A percentile compares a stretch with the other conserved stretches of the same genome.
These are phyloP conservation scores for Ascaphus truei DNA, from an alignment of 2,113 vertebrate species.

Conservation along the genomic window DNA sequence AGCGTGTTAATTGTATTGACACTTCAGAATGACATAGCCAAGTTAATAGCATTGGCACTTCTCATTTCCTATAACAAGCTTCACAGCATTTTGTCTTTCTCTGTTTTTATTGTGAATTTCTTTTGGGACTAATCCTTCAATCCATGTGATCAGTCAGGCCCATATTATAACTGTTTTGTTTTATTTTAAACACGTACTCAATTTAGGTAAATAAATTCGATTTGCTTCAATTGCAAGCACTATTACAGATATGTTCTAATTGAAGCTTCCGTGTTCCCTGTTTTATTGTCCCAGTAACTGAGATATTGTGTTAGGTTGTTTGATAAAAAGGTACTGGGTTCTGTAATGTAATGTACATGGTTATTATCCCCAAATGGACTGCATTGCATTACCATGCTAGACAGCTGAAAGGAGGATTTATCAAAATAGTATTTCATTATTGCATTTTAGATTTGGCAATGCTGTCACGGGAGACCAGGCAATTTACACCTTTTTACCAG, in stretches of 20 bases:
- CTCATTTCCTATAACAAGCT: constrained; percentile 20
- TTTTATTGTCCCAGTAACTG: constrained; percentile 44
- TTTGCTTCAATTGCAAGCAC: constrained; percentile 18
- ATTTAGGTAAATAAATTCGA: constrained; percentile 34
- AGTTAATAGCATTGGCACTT: constrained; percentile 32
- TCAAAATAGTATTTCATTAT: constrained; percentile 25
- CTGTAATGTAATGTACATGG: background rate
- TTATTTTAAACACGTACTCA: constrained; percentile 40
- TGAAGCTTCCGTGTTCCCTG: constrained; percentile 36
- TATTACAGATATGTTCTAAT: constrained; percentile 32
- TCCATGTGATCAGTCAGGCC: constrained; percentile 36
- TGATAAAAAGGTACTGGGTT: constrained; percentile 28
- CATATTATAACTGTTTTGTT: constrained; percentile 34
- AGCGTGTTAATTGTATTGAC: constrained; percentile 42
- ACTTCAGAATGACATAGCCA: constrained; percentile 22
- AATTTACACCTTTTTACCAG: no score
- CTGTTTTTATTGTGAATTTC: constrained; percentile 30
- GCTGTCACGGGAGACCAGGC: no score
- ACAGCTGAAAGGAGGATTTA: background rate
- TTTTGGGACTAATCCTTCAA: constrained; percentile 34
- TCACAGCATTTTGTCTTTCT: constrained; percentile 17
- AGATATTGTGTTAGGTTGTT: constrained; percentile 55
- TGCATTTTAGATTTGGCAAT: constrained; percentile 3
- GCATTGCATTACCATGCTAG: background rate
- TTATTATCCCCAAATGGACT: constrained; percentile 11